A percentile compares a stretch with the other conserved stretches of the same genome.
These are phyloP conservation scores for Mythimna ferrago DNA, from an alignment of 2,888 invertebrate species.

Conservation along the genomic window DNA sequence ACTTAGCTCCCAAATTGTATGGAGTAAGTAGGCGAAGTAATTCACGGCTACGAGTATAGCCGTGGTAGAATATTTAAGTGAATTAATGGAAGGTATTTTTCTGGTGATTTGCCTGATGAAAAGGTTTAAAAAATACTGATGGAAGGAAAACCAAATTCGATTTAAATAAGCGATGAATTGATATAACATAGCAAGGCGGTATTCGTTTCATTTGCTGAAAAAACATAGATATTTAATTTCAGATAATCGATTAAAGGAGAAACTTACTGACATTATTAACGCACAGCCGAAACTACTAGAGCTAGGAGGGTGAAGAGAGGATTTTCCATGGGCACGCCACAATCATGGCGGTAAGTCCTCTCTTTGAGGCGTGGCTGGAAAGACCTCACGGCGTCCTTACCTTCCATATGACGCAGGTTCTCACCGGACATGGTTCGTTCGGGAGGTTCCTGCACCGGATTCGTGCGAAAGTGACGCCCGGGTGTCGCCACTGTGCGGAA, in stretches of 20 bases:
- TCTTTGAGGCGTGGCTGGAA: too few species aligned
- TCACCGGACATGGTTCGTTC: too few species aligned
- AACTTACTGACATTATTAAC: too few species aligned
- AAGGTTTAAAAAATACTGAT: constrained; percentile 1
- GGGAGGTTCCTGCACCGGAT: too few species aligned
- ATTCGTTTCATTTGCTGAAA: neutral
- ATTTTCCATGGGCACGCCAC: too few species aligned
- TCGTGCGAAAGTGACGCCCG: too few species aligned
- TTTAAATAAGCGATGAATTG: neutral
- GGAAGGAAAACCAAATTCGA: neutral
- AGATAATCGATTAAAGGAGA: neutral
- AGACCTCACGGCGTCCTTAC: too few species aligned
- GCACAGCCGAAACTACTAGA: too few species aligned
- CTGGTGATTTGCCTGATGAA: constrained; percentile 28
- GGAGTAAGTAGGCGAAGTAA: constrained; percentile 32
- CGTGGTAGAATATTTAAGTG: constrained; percentile 38
- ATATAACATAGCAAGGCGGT: neutral
- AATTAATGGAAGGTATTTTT: constrained; percentile 43
- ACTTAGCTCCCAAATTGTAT: constrained; percentile 46
- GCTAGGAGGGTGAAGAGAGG: too few species aligned
- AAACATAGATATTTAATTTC: neutral
- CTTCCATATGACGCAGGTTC: too few species aligned
- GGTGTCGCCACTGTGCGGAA: too few species aligned
- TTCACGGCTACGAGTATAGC: constrained; percentile 31
- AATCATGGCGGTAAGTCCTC: too few species aligned